Evolutionary conservation across 1,140 invertebrate genomes (phyloP), one percentile per base, ranked within the genome.

Genomic region (Neodiprion virginianus): DNA sequence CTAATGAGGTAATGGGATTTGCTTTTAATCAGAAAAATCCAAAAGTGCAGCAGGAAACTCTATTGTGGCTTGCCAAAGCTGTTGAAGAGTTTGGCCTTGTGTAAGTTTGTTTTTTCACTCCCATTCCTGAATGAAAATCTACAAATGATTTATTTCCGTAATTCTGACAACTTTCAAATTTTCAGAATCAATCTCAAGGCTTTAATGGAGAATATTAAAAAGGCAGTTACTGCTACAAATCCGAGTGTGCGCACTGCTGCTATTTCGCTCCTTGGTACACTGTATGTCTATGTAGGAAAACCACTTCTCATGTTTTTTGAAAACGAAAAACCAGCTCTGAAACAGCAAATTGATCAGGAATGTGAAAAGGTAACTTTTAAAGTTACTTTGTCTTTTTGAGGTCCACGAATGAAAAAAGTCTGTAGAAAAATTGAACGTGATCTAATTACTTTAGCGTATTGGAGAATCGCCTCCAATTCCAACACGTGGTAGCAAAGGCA

Each of bases 21-120:
- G 94, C 95, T 0, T 96, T 97, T 84, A 93, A 91, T 83, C 95
- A 97, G 85, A 97, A 97, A 87, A 98, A 95, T 85, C 97, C 97
- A 0, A 97, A 97, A 85, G 95, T 97, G 50, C 95, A 97, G 80
- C 92, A 95, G 12, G 96, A 97, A 86, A 90, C 95, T 69, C 89
- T 97, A 17, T 89, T 92, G 48, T 97, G 96, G 96, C 88, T 97
- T 49, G 88, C 92, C 5, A 91, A 89, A 65, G 93, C 95, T 21
- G 90, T 98, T 0, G 92, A 92, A 76, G 96, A 97, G 82, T 98
- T 98, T 91, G 96, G 97, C 47, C 92, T 95, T 78, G 89, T 89
- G 91, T 93, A 88, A 90, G 91, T 89, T 71, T 74, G 0, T 69
- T 10, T 8, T 70, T 79, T 74, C 21, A 9, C 17, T 76, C 76